Evolutionary conservation across 2,113 vertebrate genomes (phyloP), one percentile per base, ranked within the genome.

Genomic region (Antechinus flavipes): DNA sequence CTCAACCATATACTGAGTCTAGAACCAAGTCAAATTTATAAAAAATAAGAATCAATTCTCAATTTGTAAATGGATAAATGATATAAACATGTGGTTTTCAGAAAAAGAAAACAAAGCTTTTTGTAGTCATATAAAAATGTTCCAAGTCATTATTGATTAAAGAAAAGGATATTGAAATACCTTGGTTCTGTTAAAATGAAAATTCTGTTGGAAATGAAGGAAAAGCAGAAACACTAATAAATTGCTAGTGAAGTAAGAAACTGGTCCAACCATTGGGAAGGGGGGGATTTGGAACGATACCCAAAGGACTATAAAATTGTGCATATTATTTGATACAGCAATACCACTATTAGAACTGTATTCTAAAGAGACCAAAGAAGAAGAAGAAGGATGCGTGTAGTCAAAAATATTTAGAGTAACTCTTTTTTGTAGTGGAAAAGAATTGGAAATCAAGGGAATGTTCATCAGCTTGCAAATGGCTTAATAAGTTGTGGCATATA

Each of bases 401-500:
- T 52, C 50, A n/a, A 76, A n/a, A n/a, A 76, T 76, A 76, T 76
- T 76, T 76, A 19, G 35, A 76, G 35, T 14, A 76, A 19, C 14
- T 76, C 42, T 3, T 76, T 61, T 58, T 68, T 76, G 61, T 76
- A 14, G 12, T 76, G 35, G 12, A 14, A 76, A 76, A n/a, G 61
- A 76, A 76, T 76, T 76, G 35, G 61, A 76, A 76, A 19, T 19
- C n/a, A 16, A 19, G 35, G 16, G 30, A 14, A 22, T 54, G 5
- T 19, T 58, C 61, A 42, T 8, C 68, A 26, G 1, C 16, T 16
- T 26, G 52, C 0, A 23, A 9, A 0, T 27, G 54, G 30, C 5
- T 35, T 12, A 3, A 2, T 12, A 47, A n/a, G 4, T 0, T 8
- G n/a, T 8, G 54, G n/a, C 5, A 6, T 0, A 0, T 30, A 19